Base-by-base conservation (phyloP, 2,888 invertebrate genomes). In the Caenorhabditis drosophilae region DNA sequence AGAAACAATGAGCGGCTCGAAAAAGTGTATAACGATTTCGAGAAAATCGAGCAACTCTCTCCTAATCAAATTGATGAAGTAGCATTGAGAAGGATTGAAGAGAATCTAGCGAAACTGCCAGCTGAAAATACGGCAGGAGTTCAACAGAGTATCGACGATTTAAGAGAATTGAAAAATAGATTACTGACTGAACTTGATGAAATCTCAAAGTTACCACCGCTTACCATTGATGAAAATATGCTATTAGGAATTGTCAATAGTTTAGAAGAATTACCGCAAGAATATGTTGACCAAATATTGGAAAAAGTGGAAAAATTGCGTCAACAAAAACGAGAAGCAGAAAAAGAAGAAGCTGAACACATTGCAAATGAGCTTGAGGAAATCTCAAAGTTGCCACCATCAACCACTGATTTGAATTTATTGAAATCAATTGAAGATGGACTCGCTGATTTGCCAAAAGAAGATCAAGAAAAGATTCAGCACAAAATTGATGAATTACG, bases 401-500 rank as follows among this genome's bases (percentile, higher is more conserved):
- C 23, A 6, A 56, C 56, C n/a, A 42, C 56, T 16, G 62, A 62
- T n/a, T 15, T 56, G n/a, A n/a, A 52, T 38, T 40, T 62, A 27
- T 16, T 62, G 31, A 36, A 52, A 15, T 41, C 40, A 6, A 38
- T 62, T 20, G 56, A 62, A 38, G 52, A 52, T 12, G 44, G 40
- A 20, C 34, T 55, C n/a, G 23, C 16, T n/a, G 7, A 15, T 4
- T 20, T 61, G 9, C 51, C 55, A 9, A 4, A 11, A 4, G 51
- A 54, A n/a, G 25, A 56, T 3, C 4, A 41, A 11, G 20, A 50
- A 40, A 50, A 55, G 23, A 25, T 61, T 26, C 50, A 35, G n/a
- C 25, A 20, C 11, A 54, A 55, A 7, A 50, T 61, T 34, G 36
- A 49, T 2, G 50, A 42, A 7, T 50, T 61, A 20, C 44, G 50